Evolutionary conservation across 2,113 vertebrate species (phyloP).

Genomic region (Lucifuga dentata): DNA sequence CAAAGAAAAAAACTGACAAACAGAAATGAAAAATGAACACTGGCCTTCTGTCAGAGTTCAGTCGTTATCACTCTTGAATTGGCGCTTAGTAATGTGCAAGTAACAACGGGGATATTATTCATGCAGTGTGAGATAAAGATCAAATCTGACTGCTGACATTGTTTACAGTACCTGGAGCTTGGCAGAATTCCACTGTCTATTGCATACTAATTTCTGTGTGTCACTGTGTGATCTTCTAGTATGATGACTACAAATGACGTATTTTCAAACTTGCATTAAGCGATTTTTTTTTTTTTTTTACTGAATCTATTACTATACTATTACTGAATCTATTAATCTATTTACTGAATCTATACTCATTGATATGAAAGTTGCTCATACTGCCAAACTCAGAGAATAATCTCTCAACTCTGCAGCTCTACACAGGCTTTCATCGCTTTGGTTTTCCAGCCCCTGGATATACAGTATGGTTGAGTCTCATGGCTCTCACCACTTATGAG

Average conservation of each 20-base stretch:
- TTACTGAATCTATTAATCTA: too few relatives aligned
- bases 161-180: not conserved
- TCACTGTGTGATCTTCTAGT: not conserved
- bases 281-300: too few relatives aligned
- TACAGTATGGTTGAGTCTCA: too few relatives aligned
- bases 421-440: too few relatives aligned
- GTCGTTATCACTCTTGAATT: not conserved
- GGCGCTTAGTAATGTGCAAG: not conserved
- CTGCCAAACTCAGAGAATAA: too few relatives aligned
- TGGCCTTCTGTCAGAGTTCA: slow-evolving; percentile 3
- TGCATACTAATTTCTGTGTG: not conserved
- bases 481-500: too few relatives aligned
- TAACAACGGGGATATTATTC: not conserved
- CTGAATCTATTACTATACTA: too few relatives aligned
- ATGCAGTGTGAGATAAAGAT: slow-evolving; percentile 6
- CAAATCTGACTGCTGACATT: slow-evolving; percentile 11
- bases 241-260: not conserved
- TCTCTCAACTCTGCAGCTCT: too few relatives aligned
- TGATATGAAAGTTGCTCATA: too few relatives aligned
- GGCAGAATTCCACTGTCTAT: not conserved
- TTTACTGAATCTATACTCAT: too few relatives aligned
- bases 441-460: too few relatives aligned
- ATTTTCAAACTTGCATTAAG: too few relatives aligned
- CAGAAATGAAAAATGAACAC: not conserved
- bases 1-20: slow-evolving; percentile 6